These are phyloP conservation scores for Falcaria lacertinaria DNA, from an alignment of 2,888 invertebrate genomes.

Conservation along the genomic window DNA sequence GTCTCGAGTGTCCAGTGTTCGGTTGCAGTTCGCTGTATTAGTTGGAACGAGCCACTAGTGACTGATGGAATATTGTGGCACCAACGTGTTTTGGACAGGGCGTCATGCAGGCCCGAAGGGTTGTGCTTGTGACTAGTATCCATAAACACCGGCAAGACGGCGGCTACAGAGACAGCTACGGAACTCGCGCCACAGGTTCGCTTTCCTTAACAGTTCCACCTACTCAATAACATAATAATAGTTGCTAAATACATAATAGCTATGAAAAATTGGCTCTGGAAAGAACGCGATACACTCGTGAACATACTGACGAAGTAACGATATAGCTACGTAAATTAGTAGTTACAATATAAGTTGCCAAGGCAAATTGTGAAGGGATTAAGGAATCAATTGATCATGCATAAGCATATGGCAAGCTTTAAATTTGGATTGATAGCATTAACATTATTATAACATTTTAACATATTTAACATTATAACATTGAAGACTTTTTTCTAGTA, in stretches of 20 bases:
- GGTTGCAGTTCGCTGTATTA: slow-evolving; percentile 41
- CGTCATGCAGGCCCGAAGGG: slow-evolving; percentile 64
- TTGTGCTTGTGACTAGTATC: slow-evolving; percentile 59
- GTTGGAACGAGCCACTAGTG: slow-evolving; percentile 45
- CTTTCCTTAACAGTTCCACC: slow-evolving; percentile 22
- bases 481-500: too few species aligned
- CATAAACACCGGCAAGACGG: slow-evolving; percentile 65
- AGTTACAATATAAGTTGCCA: slow-evolving; percentile 49
- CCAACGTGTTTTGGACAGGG: slow-evolving; percentile 47
- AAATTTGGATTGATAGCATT: slow-evolving; percentile 4
- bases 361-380: slow-evolving; percentile 62
- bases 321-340: too few species aligned
- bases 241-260: slow-evolving; percentile 18
- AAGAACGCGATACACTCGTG: slow-evolving; percentile 13
- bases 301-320: slow-evolving; percentile 33
- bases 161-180: slow-evolving; percentile 56
- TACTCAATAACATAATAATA: slow-evolving; percentile 15
- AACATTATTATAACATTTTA: too few species aligned
- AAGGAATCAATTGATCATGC: slow-evolving; percentile 27
- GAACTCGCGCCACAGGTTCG: slow-evolving; percentile 68
- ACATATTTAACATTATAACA: too few species aligned
- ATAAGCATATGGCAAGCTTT: slow-evolving; percentile 23
- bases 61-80: slow-evolving; percentile 67
- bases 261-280: slow-evolving; percentile 21
- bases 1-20: slow-evolving; percentile 53